phyloP scores from a whole-genome alignment of 2,113 vertebrate genomes.

The Macquaria australasica region DNA sequence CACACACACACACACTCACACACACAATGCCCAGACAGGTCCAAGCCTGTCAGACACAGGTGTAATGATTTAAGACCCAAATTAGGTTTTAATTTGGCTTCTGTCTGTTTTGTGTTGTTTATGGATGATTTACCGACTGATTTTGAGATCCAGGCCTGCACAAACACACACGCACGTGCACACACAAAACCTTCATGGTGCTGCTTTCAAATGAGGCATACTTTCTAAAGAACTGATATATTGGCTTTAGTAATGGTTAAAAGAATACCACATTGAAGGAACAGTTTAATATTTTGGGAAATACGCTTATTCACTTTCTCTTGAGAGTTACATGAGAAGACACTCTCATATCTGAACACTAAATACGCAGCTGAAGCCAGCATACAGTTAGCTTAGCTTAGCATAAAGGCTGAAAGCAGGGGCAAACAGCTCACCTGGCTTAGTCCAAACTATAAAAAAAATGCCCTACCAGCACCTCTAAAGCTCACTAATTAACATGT shows the following conservation, averaged over 20 bases:
- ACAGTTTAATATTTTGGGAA: not conserved
- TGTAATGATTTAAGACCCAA: constrained; percentile 88
- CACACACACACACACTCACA: constrained; percentile 50
- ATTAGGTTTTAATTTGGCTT: constrained; percentile 84
- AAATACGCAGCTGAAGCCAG: not conserved
- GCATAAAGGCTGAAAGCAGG: not conserved
- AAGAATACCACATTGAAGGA: not conserved
- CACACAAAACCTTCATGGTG: not conserved
- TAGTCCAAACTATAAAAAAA: not conserved
- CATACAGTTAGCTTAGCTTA: not conserved
- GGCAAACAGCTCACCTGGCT: not conserved
- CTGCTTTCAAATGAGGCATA: not conserved
- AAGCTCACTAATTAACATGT: not conserved
- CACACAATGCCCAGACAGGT: constrained; percentile 80
- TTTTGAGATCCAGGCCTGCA: constrained; percentile 30
- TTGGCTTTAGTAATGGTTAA: not conserved
- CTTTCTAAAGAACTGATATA: not conserved
- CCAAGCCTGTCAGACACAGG: constrained; percentile 79
- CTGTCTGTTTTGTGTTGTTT: constrained; percentile 76
- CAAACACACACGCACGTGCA: constrained; percentile 5
- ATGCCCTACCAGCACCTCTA: too few species aligned
- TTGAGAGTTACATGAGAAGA: not conserved
- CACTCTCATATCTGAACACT: not conserved
- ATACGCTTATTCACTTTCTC: not conserved
- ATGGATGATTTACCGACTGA: constrained; percentile 80